Conservation (phyloP, 2,113 vertebrate species). For the Rhineura floridana region DNA sequence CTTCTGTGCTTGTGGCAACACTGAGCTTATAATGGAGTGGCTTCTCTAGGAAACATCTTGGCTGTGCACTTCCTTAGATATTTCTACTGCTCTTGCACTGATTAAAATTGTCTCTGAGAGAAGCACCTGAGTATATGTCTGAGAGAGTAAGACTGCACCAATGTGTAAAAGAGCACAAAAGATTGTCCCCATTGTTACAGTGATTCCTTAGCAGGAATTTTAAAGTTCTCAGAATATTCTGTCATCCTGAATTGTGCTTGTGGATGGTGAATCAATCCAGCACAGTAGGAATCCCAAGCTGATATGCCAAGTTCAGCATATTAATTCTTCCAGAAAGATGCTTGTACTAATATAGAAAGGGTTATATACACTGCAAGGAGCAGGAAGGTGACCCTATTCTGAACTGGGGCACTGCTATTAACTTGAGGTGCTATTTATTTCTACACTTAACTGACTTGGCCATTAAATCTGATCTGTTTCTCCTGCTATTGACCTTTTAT, state of each 20-base stretch:
- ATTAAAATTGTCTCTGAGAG: not conserved
- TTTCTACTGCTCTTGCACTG: not conserved
- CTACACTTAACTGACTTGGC: constrained; percentile 42
- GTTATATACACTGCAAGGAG: not conserved
- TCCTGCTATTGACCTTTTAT: not conserved
- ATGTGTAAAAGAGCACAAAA: not conserved
- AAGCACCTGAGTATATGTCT: not conserved
- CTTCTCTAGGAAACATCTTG: not conserved
- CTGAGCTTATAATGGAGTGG: too few species aligned
- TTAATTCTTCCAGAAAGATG: constrained; percentile 6
- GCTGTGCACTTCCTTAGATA: not conserved
- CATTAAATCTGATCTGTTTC: constrained; percentile 11
- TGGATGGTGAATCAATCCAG: not conserved
- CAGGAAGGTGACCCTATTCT: constrained; percentile 13
- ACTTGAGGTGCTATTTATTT: constrained; percentile 19
- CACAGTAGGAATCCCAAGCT: not conserved
- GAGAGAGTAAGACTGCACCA: not conserved
- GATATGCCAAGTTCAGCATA: not conserved
- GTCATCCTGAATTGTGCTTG: rapidly evolving
- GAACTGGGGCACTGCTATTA: not conserved
- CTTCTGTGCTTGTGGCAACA: too few species aligned
- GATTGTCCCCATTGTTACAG: not conserved
- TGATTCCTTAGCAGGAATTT: not conserved
- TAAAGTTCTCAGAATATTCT: not conserved
- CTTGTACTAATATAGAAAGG: constrained; percentile 5